phyloP scores from a whole-genome alignment of 2,113 vertebrate species.

The Procavia capensis region DNA sequence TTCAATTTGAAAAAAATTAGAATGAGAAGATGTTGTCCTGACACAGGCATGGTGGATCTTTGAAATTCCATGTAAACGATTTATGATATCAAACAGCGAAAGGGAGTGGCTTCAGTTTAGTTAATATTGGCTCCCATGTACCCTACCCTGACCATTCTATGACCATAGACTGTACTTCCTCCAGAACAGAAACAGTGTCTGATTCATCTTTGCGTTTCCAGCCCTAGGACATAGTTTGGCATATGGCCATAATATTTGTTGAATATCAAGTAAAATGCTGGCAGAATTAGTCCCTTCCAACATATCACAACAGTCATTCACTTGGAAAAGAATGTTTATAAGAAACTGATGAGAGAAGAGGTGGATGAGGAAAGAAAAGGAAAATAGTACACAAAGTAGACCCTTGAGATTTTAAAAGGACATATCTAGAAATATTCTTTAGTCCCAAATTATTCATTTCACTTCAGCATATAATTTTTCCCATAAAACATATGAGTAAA shows the following conservation, averaged over 20 bases:
- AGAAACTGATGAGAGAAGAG: neutral
- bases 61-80: neutral
- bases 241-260: neutral
- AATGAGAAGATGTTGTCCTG: neutral
- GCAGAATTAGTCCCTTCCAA: neutral
- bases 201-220: neutral
- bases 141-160: neutral
- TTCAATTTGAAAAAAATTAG: neutral
- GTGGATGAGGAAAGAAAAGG: neutral
- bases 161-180: neutral
- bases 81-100: neutral
- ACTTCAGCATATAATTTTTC: neutral
- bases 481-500: neutral
- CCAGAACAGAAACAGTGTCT: neutral
- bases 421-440: neutral
- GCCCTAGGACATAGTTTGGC: neutral
- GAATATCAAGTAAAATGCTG: neutral
- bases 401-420: constrained; percentile 24
- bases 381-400: neutral
- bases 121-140: neutral
- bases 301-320: neutral
- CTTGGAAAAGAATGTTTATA: neutral
- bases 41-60: neutral
- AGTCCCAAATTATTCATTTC: constrained; percentile 47
- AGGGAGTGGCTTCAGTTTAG: neutral